phyloP scores from a whole-genome alignment of 2,888 invertebrate genomes.

The Nomada goodeniana region DNA sequence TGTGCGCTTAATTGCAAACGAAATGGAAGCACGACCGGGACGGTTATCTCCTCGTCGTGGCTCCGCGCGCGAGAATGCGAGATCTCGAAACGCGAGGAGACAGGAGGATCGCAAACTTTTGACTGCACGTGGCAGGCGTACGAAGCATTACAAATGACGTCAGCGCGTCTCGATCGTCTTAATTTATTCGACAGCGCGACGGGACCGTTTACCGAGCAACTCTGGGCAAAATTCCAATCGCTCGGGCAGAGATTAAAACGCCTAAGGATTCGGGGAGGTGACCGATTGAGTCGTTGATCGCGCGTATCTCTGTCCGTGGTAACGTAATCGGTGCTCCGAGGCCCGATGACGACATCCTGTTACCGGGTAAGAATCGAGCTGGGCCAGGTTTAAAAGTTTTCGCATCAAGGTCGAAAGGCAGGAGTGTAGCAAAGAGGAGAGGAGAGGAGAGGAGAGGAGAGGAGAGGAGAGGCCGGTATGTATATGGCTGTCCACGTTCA shows the following conservation, averaged over 20 bases:
- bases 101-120: conserved; percentile 24
- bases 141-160: conserved; percentile 31
- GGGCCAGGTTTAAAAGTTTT: conserved; percentile 59
- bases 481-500: neutral
- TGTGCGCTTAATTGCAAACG: neutral
- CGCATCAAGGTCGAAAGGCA: conserved; percentile 56
- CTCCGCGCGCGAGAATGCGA: too few species aligned
- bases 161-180: conserved; percentile 34
- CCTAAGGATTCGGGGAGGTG: conserved; percentile 1
- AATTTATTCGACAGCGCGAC: conserved; percentile 53
- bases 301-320: neutral
- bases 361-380: conserved; percentile 39
- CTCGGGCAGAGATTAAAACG: conserved; percentile 28
- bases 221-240: conserved; percentile 49
- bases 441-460: neutral
- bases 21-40: neutral
- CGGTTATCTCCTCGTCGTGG: too few species aligned
- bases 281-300: conserved; percentile 27
- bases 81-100: too few species aligned
- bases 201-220: conserved; percentile 32
- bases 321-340: conserved; percentile 47
- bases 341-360: conserved; percentile 55
- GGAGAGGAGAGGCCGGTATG: neutral
- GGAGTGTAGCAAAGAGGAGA: conserved; percentile 1
- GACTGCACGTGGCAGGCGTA: conserved; percentile 4